Base-by-base conservation (phyloP, 2,888 invertebrate genomes). In the Trachelus iudaicus region DNA sequence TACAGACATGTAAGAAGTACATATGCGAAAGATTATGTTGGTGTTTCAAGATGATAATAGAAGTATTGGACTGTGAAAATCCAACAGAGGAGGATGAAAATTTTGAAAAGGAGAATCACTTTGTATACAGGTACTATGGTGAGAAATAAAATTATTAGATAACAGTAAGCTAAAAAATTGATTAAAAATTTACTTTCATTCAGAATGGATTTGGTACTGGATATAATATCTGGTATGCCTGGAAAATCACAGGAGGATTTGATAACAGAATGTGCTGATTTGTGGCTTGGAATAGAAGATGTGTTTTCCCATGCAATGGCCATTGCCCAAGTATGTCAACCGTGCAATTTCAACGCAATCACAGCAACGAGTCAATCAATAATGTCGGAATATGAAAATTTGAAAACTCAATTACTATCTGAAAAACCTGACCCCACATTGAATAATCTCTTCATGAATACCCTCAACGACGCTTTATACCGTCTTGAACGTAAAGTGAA, bases 401-500 rank as follows among this genome's bases (percentile, higher is more conserved):
- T 91, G 23, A 90, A 90, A 75, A 78, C 79, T 11, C 90, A 91
- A 74, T 79, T 91, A 11, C 78, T 82, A 4, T 83, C 86, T 4
- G 87, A 89, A 71, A 87, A 86, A 4, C 88, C 92, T 1, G 93
- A 94, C 83, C 89, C 92, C 13, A 91, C 92, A 15, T 92, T 94
- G 84, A 93, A 93, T 11, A 94, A 93, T 88, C 92, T 95, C 4
- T 92, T 94, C 56, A 93, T 94, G 79, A 94, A 94, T 86, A 93
- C 94, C 1, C 89, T 94, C 75, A 94, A 93, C 84, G 94, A 95
- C 86, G 93, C 94, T 23, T 89, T 95, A 1, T 94, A 95, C 88
- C 92, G 93, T 13, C 87, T 95, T 75, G 95, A 95, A 88, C 93
- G 94, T 4, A 94, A 94, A 87, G 94, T 95, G 11, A 95, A 95